A percentile compares a stretch with the other conserved stretches of the same genome.
Evolutionary conservation across 2,888 invertebrate species (phyloP).

Genomic region (Tinea pellionella): DNA sequence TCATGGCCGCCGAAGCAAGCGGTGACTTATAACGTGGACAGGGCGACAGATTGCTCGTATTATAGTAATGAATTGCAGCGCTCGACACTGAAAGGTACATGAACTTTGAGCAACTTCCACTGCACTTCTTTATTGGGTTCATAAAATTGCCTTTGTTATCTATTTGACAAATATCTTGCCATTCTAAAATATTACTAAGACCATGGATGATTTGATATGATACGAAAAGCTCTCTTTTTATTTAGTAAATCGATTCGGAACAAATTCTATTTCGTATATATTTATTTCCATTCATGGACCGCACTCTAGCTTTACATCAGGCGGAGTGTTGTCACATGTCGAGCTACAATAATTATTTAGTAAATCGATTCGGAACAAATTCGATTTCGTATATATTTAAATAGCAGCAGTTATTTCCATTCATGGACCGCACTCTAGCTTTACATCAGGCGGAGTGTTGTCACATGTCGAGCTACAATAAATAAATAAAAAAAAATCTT

Average conservation of each 20-base stretch:
- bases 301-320: no score
- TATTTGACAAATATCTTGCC: background rate
- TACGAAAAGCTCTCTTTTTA: background rate
- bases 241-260: background rate
- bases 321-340: no score
- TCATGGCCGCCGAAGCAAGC: slow-evolving; percentile 18
- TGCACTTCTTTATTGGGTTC: slow-evolving; percentile 5
- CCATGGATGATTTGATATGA: background rate
- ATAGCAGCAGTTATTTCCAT: no score
- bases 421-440: no score
- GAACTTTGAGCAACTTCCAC: slow-evolving; percentile 22
- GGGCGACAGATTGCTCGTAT: slow-evolving; percentile 27
- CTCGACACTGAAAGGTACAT: slow-evolving; percentile 35
- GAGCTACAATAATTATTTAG: no score
- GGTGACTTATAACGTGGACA: slow-evolving; percentile 10
- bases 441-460: no score
- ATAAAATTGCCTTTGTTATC: slow-evolving; percentile 9
- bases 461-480: no score
- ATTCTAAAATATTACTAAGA: background rate
- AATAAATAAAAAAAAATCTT: no score
- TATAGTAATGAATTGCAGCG: slow-evolving; percentile 52
- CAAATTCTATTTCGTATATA: no score
- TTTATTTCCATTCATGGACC: no score
- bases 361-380: no score
- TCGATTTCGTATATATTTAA: no score